Evolutionary conservation across 2,888 invertebrate genomes (phyloP).

Genomic region (Aquatica leii): DNA sequence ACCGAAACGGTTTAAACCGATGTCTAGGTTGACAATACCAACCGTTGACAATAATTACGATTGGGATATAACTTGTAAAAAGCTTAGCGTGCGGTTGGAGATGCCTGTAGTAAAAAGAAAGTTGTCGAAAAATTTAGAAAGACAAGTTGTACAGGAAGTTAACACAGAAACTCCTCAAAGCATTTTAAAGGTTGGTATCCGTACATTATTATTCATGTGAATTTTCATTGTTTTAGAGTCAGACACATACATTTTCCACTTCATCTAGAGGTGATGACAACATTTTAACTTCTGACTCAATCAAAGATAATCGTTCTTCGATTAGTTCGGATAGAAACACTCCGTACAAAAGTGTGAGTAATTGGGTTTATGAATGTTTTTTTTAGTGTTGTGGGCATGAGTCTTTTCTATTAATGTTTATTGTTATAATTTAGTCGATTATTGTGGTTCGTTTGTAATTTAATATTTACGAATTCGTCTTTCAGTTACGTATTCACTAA

Average conservation of each 20-base stretch:
- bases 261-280: too few species aligned
- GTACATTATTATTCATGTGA: not conserved
- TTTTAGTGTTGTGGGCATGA: too few species aligned
- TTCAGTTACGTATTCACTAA: too few species aligned
- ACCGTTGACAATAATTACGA: constrained; percentile 14
- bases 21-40: constrained; percentile 27
- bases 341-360: not conserved
- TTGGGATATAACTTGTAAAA: not conserved
- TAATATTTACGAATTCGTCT: too few species aligned
- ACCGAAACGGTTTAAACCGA: constrained; percentile 41
- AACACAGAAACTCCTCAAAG: constrained; percentile 67
- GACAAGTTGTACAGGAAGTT: not conserved
- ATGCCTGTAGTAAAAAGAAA: constrained; percentile 66
- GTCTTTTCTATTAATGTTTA: too few species aligned
- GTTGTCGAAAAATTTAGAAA: constrained; percentile 39
- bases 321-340: too few species aligned
- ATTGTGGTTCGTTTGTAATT: too few species aligned
- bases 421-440: too few species aligned
- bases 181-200: constrained; percentile 67
- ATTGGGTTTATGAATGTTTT: too few species aligned
- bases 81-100: constrained; percentile 55
- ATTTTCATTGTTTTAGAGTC: not conserved
- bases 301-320: too few species aligned
- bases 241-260: not conserved
- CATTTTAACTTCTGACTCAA: too few species aligned